Percentiles rank a stretch among this genome's conserved stretches.
phyloP scores from a whole-genome alignment of 2,888 invertebrate genomes.

The Drosophila recens region DNA sequence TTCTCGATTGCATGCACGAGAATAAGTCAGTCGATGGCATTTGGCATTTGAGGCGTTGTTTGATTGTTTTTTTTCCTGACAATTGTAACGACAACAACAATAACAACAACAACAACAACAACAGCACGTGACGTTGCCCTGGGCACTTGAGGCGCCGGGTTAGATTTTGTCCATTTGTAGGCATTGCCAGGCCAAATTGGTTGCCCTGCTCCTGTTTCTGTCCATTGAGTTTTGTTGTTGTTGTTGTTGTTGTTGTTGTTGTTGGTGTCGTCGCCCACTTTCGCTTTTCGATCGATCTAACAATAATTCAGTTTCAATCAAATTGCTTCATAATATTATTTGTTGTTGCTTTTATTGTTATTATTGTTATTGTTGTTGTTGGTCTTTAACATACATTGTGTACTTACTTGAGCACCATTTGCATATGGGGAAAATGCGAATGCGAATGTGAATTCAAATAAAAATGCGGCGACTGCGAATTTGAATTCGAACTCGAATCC shows the following conservation, averaged over 20 bases:
- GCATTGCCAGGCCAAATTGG: constrained; percentile 56
- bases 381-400: constrained; percentile 29
- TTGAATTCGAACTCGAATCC: not conserved
- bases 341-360: constrained; percentile 30
- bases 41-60: constrained; percentile 59
- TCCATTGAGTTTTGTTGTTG: constrained; percentile 19
- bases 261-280: constrained; percentile 58
- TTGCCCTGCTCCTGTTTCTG: constrained; percentile 29
- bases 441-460: constrained; percentile 29
- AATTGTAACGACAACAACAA: constrained; percentile 16
- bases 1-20: constrained; percentile 63
- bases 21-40: constrained; percentile 39
- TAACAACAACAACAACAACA: constrained; percentile 24
- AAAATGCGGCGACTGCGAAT: constrained; percentile 19
- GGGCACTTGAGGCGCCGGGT: constrained; percentile 66
- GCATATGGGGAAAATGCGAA: constrained; percentile 48
- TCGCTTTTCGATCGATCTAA: constrained; percentile 82
- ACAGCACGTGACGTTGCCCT: constrained; percentile 62
- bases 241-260: constrained; percentile 23
- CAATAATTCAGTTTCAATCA: constrained; percentile 79
- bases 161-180: constrained; percentile 63
- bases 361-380: constrained; percentile 30
- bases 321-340: constrained; percentile 65
- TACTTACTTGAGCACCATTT: constrained; percentile 36
- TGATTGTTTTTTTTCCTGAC: constrained; percentile 66